Evolutionary conservation across 2,888 invertebrate species (phyloP).

Genomic region (Augochlorella aurata): DNA sequence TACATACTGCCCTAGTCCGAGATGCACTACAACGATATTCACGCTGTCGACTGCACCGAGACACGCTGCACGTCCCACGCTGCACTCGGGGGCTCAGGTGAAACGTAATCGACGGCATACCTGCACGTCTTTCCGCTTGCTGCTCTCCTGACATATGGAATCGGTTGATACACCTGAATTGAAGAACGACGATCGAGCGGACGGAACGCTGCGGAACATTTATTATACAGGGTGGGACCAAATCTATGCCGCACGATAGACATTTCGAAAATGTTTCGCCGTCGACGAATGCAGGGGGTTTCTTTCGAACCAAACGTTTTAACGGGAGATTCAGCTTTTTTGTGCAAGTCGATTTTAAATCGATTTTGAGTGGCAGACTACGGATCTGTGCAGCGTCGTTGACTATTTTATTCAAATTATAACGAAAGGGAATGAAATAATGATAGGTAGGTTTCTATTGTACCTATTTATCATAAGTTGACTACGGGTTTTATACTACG

Average conservation of each 20-base stretch:
- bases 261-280: too few species aligned
- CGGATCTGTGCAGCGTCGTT: background rate
- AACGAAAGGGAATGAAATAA: background rate
- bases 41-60: constrained; percentile 55
- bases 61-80: constrained; percentile 44
- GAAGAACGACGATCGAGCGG: constrained; percentile 40
- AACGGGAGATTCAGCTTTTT: background rate
- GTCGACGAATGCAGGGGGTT: background rate
- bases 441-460: too few species aligned
- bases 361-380: background rate
- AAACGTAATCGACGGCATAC: constrained; percentile 37
- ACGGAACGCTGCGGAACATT: background rate
- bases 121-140: constrained; percentile 62
- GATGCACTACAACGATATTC: constrained; percentile 62
- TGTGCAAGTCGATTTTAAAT: background rate
- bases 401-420: background rate
- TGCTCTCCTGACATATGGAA: constrained; percentile 74
- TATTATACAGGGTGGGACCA: background rate
- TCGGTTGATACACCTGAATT: constrained; percentile 74
- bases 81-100: constrained; percentile 54
- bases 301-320: background rate
- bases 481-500: too few species aligned
- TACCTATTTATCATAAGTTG: too few species aligned
- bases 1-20: constrained; percentile 64
- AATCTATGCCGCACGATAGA: background rate